These are phyloP conservation scores for Drosophila bunnanda DNA, from an alignment of 2,888 invertebrate species.

Conservation along the genomic window DNA sequence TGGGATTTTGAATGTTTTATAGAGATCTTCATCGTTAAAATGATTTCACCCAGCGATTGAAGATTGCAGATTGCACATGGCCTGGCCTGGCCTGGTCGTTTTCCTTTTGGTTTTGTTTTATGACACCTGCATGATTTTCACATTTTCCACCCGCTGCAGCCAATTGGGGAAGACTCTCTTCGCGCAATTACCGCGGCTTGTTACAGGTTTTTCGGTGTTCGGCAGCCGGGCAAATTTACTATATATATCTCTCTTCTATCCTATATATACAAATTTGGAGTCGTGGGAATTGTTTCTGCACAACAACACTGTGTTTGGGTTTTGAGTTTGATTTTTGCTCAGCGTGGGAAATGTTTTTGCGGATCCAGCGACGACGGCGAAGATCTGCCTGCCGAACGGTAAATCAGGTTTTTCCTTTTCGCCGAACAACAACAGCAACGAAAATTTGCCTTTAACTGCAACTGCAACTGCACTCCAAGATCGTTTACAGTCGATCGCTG, in stretches of 20 bases:
- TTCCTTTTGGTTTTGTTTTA: conserved; percentile 57
- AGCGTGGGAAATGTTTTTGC: conserved; percentile 75
- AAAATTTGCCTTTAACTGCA: conserved; percentile 69
- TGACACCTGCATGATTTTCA: conserved; percentile 79
- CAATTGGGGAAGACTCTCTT: conserved; percentile 49
- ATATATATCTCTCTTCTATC: conserved; percentile 38
- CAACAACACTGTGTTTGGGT: conserved; percentile 32
- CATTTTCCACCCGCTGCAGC: conserved; percentile 66
- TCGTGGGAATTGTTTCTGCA: conserved; percentile 77
- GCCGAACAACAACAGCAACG: conserved; percentile 61
- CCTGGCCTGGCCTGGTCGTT: conserved; percentile 7
- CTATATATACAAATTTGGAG: conserved; percentile 81
- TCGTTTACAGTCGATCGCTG: conserved; percentile 50
- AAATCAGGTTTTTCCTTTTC: conserved; percentile 79
- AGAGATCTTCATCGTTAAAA: conserved; percentile 46
- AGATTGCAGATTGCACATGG: conserved; percentile 29
- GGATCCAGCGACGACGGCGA: conserved; percentile 26
- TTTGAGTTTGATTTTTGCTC: conserved; percentile 49
- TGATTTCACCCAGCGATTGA: conserved; percentile 42
- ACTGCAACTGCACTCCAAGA: conserved; percentile 19
- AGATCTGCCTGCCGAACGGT: conserved; percentile 55
- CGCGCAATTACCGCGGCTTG: conserved; percentile 73
- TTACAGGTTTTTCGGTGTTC: conserved; percentile 68
- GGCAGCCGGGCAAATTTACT: conserved; percentile 41
- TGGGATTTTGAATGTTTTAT: conserved; percentile 29